phyloP scores from a whole-genome alignment of 2,888 invertebrate genomes.

The Philonicus albiceps region DNA sequence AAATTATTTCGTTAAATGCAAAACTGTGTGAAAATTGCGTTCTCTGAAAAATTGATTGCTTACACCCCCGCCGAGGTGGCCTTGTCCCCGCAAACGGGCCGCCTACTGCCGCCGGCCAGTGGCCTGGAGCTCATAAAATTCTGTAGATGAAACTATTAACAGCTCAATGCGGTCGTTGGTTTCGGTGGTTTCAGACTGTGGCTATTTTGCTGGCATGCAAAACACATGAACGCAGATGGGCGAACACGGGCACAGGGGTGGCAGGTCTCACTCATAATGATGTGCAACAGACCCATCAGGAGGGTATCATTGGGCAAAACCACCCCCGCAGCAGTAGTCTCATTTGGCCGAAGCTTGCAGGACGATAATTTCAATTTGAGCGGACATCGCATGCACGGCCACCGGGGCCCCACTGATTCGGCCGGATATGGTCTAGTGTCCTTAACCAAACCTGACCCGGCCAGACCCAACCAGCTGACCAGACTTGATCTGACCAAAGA shows the following conservation, averaged over 20 bases:
- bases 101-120: not conserved
- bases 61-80: not conserved
- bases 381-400: conserved; percentile 19
- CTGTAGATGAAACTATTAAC: conserved; percentile 44
- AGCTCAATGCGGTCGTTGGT: conserved; percentile 41
- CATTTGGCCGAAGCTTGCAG: not conserved
- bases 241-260: conserved; percentile 13
- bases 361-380: conserved; percentile 46
- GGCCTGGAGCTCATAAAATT: conserved; percentile 35
- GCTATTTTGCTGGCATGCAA: conserved; percentile 15
- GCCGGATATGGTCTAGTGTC: conserved; percentile 3
- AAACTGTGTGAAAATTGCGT: conserved; percentile 31
- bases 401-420: not conserved
- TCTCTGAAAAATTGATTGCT: conserved; percentile 30
- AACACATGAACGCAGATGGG: conserved; percentile 20
- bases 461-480: conserved; percentile 18
- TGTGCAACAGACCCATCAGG: conserved; percentile 33
- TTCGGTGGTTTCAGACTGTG: conserved; percentile 26
- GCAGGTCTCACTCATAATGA: conserved; percentile 39
- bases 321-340: conserved; percentile 27
- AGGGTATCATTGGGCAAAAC: conserved; percentile 24
- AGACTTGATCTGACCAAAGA: conserved; percentile 31
- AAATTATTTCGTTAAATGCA: conserved; percentile 35
- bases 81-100: not conserved
- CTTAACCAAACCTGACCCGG: conserved; percentile 28